Base-by-base conservation (phyloP, 1,140 invertebrate genomes). In the Megalonaias nervosa region DNA sequence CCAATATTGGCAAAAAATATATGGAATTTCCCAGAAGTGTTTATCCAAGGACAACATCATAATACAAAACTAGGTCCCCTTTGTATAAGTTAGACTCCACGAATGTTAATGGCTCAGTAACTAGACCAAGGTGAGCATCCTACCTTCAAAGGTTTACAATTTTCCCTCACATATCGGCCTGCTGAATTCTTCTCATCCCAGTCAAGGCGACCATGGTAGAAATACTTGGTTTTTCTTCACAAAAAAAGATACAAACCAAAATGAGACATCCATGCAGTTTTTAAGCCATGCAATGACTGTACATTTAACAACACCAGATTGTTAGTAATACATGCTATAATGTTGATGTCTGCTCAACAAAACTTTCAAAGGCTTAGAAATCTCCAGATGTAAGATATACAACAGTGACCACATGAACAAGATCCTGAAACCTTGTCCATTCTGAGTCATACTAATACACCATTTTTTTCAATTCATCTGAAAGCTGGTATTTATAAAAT, bases 111-210 rank as follows among this genome's bases (percentile, higher is more conserved):
- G 38, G 38, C 38, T 48, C 38, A 48, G 6, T 48, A 48, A 48
- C 38, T 48, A 48, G 38, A 48, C 38, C 17, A 61, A 65, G 57
- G 55, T 58, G 55, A 31, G 60, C 23, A 59, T 16, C 94, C 95
- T 92, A 98, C 96, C 91, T 94, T 92, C 79, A 99, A 91, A 65
- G 97, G 97, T 93, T 98, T 99, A 92, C 98, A 99, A 91, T 99
- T 98, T 88, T 99, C 88, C 68, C 90, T 81, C 38, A 91, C 90
- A 84, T 91, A 91, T 72, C 87, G 78, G 31, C 71, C 65, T 14
- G n/a, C 89, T 48, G 82, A 80, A 73, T 85, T 89, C 74, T 89
- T 85, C 31, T 84, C 83, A 83, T 91, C 90, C 90, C 90, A 91
- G 77, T 91, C 89, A 61, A 91, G 82, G 62, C 81, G 78, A 73